Evolutionary conservation across 2,888 invertebrate species (phyloP).

Genomic region (Cheilosia pagana): DNA sequence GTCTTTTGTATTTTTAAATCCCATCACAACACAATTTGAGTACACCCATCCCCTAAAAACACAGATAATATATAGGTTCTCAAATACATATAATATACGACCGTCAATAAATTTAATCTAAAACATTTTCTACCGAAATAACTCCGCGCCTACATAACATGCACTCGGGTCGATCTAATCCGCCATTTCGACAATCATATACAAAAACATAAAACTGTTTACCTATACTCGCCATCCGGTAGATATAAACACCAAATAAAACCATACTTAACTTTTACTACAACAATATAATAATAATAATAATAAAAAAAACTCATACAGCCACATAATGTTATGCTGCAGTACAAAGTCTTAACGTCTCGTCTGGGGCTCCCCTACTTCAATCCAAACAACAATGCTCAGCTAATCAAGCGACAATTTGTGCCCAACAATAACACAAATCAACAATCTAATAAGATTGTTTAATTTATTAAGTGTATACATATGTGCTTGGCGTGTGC

Average conservation of each 20-base stretch:
- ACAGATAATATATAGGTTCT: no score
- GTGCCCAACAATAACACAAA: slow-evolving; percentile 63
- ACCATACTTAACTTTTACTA: background rate
- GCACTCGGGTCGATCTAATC: background rate
- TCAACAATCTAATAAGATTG: slow-evolving; percentile 65
- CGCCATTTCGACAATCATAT: background rate
- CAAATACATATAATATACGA: no score
- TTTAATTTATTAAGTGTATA: slow-evolving; percentile 48
- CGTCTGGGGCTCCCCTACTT: background rate
- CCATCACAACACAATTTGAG: no score
- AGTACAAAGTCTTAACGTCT: slow-evolving; percentile 30
- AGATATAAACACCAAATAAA: slow-evolving; percentile 18
- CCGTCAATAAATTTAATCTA: no score
- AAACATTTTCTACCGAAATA: no score
- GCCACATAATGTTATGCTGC: background rate
- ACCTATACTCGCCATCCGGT: background rate
- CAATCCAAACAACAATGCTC: slow-evolving; percentile 41
- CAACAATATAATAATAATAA: background rate
- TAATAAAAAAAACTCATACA: slow-evolving; percentile 14
- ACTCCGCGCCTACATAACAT: no score
- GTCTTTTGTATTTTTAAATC: no score
- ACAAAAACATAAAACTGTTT: background rate
- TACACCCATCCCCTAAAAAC: no score
- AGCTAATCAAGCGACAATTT: slow-evolving; percentile 65
- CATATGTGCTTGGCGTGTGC: slow-evolving; percentile 27